Evolutionary conservation across 2,888 invertebrate species (phyloP), one percentile per base, ranked within the genome.

Genomic region (Drosophila ezoana): DNA sequence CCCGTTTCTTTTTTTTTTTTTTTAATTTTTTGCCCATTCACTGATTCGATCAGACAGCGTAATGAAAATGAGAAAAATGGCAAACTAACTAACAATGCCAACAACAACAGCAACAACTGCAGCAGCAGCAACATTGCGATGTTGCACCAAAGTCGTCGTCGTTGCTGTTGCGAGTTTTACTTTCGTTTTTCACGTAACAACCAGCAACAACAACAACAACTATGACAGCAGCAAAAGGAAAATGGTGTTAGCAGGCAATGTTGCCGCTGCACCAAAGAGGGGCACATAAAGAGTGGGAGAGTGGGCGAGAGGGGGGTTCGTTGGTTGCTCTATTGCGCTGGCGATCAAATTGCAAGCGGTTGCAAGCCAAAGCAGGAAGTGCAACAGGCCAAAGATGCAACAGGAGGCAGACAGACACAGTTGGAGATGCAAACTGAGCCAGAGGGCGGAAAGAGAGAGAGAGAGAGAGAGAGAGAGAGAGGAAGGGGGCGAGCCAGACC

Each of bases 211-310:
- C 64, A 59, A n/a, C 45, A 52, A 38, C 69, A 53, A 56, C 47
- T 45, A 43, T 28, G 45, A 45, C 59, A 43, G 54, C 76, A 65
- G 77, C 79, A 86, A 87, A 85, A 86, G 88, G 85, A 85, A 87
- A 85, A 85, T 86, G 86, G 88, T 85, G 85, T 85, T 85, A 85
- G 88, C 81, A 85, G 85, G 85, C 85, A 88, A 85, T 74, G 86
- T 82, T 79, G 63, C 69, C 76, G 75, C 69, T 72, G 35, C 62
- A 49, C 20, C 62, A 48, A 58, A 32, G 58, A 35, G 57, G 45
- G 18, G 37, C 11, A 18, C 18, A 18, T 3, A 23, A 18, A 28
- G 40, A 37, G 9, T 0, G n/a, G 28, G 4, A 18, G 23, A 13
- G 13, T 8, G 4, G 49, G 3, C 18, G 28, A 13, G 20, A 1